Evolutionary conservation across 2,888 invertebrate genomes (phyloP).

Genomic region (Drosophila ezoana): DNA sequence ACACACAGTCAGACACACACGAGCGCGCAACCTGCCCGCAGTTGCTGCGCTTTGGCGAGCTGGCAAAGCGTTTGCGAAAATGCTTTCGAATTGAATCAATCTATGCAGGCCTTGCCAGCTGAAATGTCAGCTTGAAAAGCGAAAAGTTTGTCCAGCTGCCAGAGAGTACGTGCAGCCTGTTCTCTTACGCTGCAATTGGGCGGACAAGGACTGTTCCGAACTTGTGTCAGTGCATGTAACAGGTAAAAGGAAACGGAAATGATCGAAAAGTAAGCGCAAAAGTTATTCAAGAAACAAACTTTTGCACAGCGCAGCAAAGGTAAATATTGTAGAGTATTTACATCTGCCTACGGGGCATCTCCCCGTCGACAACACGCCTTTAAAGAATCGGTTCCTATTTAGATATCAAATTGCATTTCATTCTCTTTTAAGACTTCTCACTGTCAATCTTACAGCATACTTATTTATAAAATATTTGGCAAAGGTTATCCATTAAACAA

Average conservation of each 20-base stretch:
- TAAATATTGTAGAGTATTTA: neutral
- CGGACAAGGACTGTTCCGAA: neutral
- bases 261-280: conserved; percentile 12
- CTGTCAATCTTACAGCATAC: too few relatives aligned
- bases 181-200: neutral
- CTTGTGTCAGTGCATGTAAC: neutral
- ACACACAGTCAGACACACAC: conserved; percentile 5
- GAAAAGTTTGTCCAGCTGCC: conserved; percentile 25
- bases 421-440: too few relatives aligned
- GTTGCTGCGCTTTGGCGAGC: conserved; percentile 23
- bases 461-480: too few relatives aligned
- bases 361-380: neutral
- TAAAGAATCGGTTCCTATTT: too few relatives aligned
- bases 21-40: neutral
- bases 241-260: conserved; percentile 10
- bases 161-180: conserved; percentile 1
- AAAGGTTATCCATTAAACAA: too few relatives aligned
- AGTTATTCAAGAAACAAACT: conserved; percentile 17
- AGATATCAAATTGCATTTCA: too few relatives aligned
- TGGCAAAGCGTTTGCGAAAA: conserved; percentile 41
- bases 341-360: neutral
- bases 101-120: conserved; percentile 15
- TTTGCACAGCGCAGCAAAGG: conserved; percentile 3
- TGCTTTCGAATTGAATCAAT: conserved; percentile 52
- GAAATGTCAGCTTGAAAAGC: conserved; percentile 9